Conservation (phyloP, 2,113 vertebrate species). For the Microtus richardsoni region DNA sequence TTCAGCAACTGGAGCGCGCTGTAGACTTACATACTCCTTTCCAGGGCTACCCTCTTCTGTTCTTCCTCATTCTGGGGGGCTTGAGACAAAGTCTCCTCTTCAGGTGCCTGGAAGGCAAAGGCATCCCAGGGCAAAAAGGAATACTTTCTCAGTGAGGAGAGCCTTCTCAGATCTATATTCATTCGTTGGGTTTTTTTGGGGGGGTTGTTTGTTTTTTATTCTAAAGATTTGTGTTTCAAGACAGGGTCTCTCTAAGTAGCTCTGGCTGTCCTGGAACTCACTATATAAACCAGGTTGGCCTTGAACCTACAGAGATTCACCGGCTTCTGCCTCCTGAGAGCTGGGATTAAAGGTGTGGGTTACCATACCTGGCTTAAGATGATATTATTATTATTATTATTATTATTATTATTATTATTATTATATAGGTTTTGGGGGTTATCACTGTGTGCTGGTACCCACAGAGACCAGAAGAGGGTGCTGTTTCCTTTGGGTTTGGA, state of each 20-base stretch:
- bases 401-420: background rate
- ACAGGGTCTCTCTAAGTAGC: background rate
- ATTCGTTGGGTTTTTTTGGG: background rate
- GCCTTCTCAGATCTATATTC: background rate
- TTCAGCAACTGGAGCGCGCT: background rate
- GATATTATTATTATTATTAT: background rate
- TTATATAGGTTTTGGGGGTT: background rate
- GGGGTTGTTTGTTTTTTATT: background rate
- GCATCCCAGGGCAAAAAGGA: background rate
- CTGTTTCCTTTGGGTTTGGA: background rate
- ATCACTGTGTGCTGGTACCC: background rate
- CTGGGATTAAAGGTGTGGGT: background rate
- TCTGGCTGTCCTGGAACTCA: background rate
- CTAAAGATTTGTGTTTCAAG: background rate
- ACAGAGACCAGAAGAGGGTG: background rate
- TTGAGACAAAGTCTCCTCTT: constrained; percentile 89
- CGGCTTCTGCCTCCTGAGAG: background rate
- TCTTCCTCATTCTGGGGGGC: constrained; percentile 89
- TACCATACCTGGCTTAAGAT: background rate
- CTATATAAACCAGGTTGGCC: background rate
- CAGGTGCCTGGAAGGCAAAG: constrained; percentile 84
- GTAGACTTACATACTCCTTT: constrained; percentile 94
- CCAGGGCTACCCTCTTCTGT: constrained; percentile 90
- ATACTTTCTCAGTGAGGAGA: background rate
- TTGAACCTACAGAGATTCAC: background rate